Evolutionary conservation across 2,113 vertebrate genomes (phyloP), one percentile per base, ranked within the genome.

Genomic region (Solea senegalensis): DNA sequence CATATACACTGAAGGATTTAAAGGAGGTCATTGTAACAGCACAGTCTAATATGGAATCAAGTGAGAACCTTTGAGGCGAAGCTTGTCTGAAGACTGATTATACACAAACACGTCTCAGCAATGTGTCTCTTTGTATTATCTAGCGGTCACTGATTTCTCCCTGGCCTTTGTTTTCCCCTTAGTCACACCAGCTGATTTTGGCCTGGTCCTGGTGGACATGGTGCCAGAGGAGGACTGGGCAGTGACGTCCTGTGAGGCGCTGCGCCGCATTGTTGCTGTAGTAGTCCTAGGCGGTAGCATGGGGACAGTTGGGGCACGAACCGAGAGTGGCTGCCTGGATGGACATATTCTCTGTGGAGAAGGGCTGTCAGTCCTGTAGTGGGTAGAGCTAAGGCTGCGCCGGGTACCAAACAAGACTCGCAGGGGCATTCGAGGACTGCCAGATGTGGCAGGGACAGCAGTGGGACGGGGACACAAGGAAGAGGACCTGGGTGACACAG

Each of bases 301-400:
- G 80, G 80, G 81, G 73, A 90, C 82, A 49, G 92, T 88, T 9
- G 88, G 86, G 52, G 91, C 74, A 75, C 91, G 90, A 51, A 90
- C 85, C 6, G 92, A 93, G 41, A 92, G 85, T 27, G 91, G 82
- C 77, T 92, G 91, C 75, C 91, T 91, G 9, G 93, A 85, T 4
- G 85, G 84, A 81, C 93, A 92, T 45, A 80, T 91, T 58, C 94
- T 93, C 63, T 95, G 95, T 9, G 97, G 96, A 10, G 96, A 97
- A 52, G 95, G 95, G 66, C 95, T 98, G 87, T 95, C 95, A 58
- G 89, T 95, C 69, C 95, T 93, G 86, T 92, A 89, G 13, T 95
- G 92, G 66, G 94, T 94, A 54, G 94, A 93, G 74, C 94, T 95
- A 83, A 95, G 88, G 78, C 95, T 94, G 86, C 95, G 94, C 14